These are phyloP conservation scores for Drosophila siamana DNA, from an alignment of 2,888 invertebrate species.

Conservation along the genomic window DNA sequence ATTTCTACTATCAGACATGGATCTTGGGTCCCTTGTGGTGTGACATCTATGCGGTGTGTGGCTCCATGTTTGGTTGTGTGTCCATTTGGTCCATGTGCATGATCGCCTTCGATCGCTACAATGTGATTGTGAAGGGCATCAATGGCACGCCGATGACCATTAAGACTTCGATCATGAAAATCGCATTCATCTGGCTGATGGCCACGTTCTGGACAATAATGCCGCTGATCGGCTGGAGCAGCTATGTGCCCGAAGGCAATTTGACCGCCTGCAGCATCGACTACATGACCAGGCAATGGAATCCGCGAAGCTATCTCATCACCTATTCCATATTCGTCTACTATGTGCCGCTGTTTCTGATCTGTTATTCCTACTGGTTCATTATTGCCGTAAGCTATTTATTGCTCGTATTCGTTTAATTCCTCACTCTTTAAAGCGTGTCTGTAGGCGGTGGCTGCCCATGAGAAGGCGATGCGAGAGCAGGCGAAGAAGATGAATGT, in stretches of 20 bases:
- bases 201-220: conserved; percentile 92
- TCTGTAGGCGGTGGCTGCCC: conserved; percentile 83
- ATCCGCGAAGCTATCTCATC: conserved; percentile 92
- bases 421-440: conserved; percentile 25
- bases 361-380: conserved; percentile 95
- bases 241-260: conserved; percentile 97
- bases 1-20: conserved; percentile 84
- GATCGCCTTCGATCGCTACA: conserved; percentile 96
- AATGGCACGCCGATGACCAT: conserved; percentile 94
- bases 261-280: conserved; percentile 98
- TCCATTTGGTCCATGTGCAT: conserved; percentile 97
- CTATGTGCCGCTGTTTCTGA: conserved; percentile 90
- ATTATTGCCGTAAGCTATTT: conserved; percentile 89
- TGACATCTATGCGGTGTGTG: conserved; percentile 93
- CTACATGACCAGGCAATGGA: conserved; percentile 91
- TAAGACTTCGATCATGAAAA: conserved; percentile 91
- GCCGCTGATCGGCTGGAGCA: conserved; percentile 94
- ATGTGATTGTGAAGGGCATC: conserved; percentile 96
- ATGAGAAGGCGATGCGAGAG: conserved; percentile 94
- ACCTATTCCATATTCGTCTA: conserved; percentile 92
- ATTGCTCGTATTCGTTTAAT: conserved; percentile 66
- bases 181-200: conserved; percentile 92
- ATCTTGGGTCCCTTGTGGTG: conserved; percentile 90
- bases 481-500: conserved; percentile 98
- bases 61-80: conserved; percentile 94